Base-by-base conservation (phyloP, 2,888 invertebrate genomes). In the Blastobasis lacticolella region DNA sequence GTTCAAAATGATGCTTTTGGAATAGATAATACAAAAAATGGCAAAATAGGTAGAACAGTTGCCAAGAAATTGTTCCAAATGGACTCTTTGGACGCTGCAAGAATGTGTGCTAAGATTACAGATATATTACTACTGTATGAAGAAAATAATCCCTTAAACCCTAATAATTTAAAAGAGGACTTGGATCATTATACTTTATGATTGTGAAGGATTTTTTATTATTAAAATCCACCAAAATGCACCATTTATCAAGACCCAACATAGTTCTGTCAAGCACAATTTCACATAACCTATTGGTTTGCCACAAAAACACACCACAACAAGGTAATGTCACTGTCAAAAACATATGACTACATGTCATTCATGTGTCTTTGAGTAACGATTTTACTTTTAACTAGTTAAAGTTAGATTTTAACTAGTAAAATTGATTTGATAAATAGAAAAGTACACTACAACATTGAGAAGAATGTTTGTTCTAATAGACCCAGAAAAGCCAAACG, bases 101-200 rank as follows among this genome's bases (percentile, higher is more conserved):
- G 57, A 57, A 53, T 71, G 6, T 69, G 80, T 3, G 63, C 64
- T 42, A 79, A 79, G 70, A 85, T 88, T 49, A 70, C 75, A 54
- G 77, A 80, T 51, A 70, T 87, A 53, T 69, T 88, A 48, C 58
- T 76, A 6, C 51, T 75, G 4, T 85, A 86, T 70, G 75, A 87
- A 63, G 64, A 71, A 57, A 69, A 77, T 58, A 86, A 74, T 68
- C 78, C 81, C 44, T 57, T 65, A 38, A 87, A 87, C 67, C 83
- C 83, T 36, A 86, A 84, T 71, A 75, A 72, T 61, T 37, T 65
- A 9, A 68, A 69, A 47, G 5, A 10, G 3, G 6, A 42, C 37
- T 10, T 41, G 38, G 36, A 23, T 23, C 6, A 7, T 10, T 10
- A 23, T 45, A 8, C 7, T 5, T 6, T 5, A 42, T 42, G 42